phyloP scores from a whole-genome alignment of 2,888 invertebrate species.

The Aleiodes alternator region DNA sequence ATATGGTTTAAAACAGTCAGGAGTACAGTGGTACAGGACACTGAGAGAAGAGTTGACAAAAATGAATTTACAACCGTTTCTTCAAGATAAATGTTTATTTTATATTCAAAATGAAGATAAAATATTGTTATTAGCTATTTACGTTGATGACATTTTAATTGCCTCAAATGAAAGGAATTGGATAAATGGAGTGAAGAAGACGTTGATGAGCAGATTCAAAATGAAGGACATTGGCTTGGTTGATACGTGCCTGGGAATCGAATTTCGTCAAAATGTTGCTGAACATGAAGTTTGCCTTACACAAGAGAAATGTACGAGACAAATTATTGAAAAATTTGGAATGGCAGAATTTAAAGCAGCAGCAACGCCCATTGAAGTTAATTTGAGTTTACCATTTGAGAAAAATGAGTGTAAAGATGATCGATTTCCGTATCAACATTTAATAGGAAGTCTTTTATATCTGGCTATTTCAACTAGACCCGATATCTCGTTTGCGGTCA shows the following conservation, averaged over 20 bases:
- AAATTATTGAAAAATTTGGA: background rate
- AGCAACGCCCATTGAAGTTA: conserved; percentile 31
- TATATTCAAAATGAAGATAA: background rate
- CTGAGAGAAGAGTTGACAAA: background rate
- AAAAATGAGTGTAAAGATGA: background rate
- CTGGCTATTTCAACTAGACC: conserved; percentile 14
- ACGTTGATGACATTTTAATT: conserved; percentile 58
- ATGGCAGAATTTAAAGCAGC: background rate
- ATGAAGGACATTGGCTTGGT: conserved; percentile 47
- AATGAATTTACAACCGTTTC: background rate
- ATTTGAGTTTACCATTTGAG: conserved; percentile 15
- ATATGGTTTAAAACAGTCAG: conserved; percentile 11
- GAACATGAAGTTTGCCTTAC: background rate
- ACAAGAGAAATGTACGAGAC: conserved; percentile 30
- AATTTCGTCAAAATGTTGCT: background rate
- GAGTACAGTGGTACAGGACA: background rate
- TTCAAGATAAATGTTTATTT: background rate
- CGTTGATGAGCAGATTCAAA: conserved; percentile 30
- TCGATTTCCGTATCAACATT: conserved; percentile 15
- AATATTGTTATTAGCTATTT: conserved; percentile 47
- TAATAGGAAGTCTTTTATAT: conserved; percentile 21
- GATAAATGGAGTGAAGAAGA: conserved; percentile 49
- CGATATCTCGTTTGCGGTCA: conserved; percentile 75
- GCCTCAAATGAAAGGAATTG: conserved; percentile 38
- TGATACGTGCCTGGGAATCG: background rate